Base-by-base conservation (phyloP, 2,113 vertebrate genomes). In the Numida meleagris region DNA sequence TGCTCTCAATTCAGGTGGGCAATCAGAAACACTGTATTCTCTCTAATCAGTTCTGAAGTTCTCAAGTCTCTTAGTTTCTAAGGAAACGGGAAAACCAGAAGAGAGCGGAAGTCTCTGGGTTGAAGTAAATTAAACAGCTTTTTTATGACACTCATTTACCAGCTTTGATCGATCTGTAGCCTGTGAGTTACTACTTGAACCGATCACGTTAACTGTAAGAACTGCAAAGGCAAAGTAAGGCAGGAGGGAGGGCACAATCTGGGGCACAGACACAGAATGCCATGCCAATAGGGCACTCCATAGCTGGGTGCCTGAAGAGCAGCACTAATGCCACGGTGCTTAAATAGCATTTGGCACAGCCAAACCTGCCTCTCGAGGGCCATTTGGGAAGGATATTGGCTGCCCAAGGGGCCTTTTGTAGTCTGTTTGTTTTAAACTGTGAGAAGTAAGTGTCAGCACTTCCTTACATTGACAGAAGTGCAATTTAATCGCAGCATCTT, bases 231-330 rank as follows among this genome's bases (percentile, higher is more conserved):
- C 11, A 58, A 58, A 57, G 10, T 7, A 21, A n/a, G 6, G 55
- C 17, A 15, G 0, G 1, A 48, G 25, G 19, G 67, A 63, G 17
- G 27, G 27, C 10, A 1, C 1, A 1, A 59, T 23, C 25, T 24
- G 2, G 2, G 0, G 11, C 29, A 1, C 33, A 33, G 62, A 29
- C 1, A 5, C 17, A 3, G 6, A 0, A 1, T 40, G 17, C 15
- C n/a, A 2, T 27, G 27, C 16, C 17, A 42, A 18, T 16, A 2
- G 0, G 10, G 36, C 15, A 21, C 20, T 16, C 42, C 8, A 1
- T 1, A 13, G 36, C 0, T 36, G 18, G 12, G 3, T n/a, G 23
- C 34, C 40, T 34, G 36, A 24, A 24, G 70, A 71, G 12, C 0
- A 2, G 50, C 61, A 34, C 23, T 38, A 55, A 57, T n/a, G 29